phyloP scores from a whole-genome alignment of 2,888 invertebrate genomes.

The Thereva nobilitata region DNA sequence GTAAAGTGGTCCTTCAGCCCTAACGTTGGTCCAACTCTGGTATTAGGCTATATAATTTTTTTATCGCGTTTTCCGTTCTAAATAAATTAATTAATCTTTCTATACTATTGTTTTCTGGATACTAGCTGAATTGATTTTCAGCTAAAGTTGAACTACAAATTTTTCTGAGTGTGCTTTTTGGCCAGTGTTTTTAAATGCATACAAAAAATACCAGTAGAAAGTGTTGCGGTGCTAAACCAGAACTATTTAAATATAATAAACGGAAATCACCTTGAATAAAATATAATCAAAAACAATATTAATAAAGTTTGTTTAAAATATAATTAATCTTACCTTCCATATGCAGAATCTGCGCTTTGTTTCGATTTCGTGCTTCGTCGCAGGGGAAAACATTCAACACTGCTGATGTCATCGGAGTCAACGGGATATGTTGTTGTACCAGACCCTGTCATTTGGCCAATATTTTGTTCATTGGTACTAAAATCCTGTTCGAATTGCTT shows the following conservation, averaged over 20 bases:
- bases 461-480: constrained; percentile 16
- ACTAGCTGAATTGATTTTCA: no score
- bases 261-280: not conserved
- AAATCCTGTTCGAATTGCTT: constrained; percentile 36
- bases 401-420: constrained; percentile 57
- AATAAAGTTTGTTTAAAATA: not conserved
- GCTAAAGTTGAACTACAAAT: no score
- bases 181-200: no score
- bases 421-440: constrained; percentile 41
- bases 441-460: constrained; percentile 34
- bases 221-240: no score
- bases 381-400: constrained; percentile 54
- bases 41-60: no score
- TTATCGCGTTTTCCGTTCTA: no score
- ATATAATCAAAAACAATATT: not conserved
- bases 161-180: no score
- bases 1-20: no score
- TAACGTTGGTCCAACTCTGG: no score
- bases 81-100: no score
- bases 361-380: constrained; percentile 48
- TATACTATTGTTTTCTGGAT: no score
- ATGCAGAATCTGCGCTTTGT: constrained; percentile 72
- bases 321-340: constrained; percentile 75
- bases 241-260: not conserved
- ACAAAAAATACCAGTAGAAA: no score